phyloP scores from a whole-genome alignment of 1,140 invertebrate species.

The Caerostris darwini region DNA sequence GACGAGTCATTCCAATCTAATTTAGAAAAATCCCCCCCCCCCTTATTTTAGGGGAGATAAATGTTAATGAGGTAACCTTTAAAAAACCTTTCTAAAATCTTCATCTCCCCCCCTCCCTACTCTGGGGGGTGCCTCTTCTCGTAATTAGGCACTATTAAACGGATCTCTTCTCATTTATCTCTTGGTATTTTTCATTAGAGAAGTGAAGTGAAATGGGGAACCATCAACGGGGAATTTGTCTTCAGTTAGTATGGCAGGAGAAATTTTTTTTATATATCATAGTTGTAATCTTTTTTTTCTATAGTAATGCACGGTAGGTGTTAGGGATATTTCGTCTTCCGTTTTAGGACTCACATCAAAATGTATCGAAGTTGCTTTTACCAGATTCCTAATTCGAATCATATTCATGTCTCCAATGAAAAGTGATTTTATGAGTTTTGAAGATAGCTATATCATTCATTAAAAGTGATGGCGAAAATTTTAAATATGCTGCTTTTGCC shows the following conservation, averaged over 20 bases:
- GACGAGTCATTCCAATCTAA: constrained; percentile 33
- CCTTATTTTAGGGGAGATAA: constrained; percentile 5
- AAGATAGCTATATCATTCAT: too few species aligned
- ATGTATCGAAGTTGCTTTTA: too few species aligned
- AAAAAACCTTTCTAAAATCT: not conserved
- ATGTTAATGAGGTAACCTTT: constrained; percentile 56
- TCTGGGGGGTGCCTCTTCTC: not conserved
- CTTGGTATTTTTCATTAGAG: constrained; percentile 34
- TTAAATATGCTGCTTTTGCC: too few species aligned
- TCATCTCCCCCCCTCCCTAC: not conserved
- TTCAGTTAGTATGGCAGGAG: not conserved
- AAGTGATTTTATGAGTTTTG: too few species aligned
- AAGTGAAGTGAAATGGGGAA: constrained; percentile 21
- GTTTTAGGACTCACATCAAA: too few species aligned
- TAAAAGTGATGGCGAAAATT: too few species aligned
- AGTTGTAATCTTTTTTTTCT: too few species aligned
- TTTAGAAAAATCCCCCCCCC: not conserved
- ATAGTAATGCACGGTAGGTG: too few species aligned
- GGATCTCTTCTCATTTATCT: constrained; percentile 32
- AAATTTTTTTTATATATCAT: too few species aligned
- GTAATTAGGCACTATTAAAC: constrained; percentile 61
- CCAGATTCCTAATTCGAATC: too few species aligned
- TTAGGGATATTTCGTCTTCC: too few species aligned
- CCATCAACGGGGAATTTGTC: constrained; percentile 7
- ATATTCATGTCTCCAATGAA: too few species aligned